A percentile compares a stretch with the other conserved stretches of the same genome.
These are phyloP conservation scores for Sprattus sprattus DNA, from an alignment of 2,113 vertebrate genomes.

Conservation along the genomic window DNA sequence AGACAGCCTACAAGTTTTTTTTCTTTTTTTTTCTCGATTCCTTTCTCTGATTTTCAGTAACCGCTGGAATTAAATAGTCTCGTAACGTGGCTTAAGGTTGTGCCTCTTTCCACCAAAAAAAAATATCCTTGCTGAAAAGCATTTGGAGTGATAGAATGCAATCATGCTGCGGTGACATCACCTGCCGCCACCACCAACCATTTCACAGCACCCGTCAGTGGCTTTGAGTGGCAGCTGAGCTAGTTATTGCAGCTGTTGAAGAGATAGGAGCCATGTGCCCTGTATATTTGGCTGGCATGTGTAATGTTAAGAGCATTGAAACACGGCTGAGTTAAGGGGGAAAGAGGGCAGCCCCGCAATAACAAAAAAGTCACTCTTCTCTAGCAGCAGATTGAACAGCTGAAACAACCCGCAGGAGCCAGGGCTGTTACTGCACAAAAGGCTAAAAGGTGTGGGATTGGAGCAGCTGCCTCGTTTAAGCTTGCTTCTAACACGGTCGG, in stretches of 20 bases:
- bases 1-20: too few relatives aligned
- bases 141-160: background rate
- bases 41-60: background rate
- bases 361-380: conserved; percentile 53
- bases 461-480: background rate
- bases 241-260: conserved; percentile 43
- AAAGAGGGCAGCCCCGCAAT: conserved; percentile 35
- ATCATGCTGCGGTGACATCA: background rate
- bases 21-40: too few relatives aligned
- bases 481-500: background rate
- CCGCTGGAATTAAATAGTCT: background rate
- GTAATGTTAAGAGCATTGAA: conserved; percentile 43
- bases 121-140: background rate
- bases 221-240: conserved; percentile 15
- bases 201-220: background rate
- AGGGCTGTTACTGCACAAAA: background rate
- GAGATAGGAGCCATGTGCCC: conserved; percentile 22
- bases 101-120: background rate
- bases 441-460: background rate
- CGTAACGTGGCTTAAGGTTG: background rate
- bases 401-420: conserved; percentile 17
- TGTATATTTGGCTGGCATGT: conserved; percentile 45
- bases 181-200: background rate
- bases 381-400: conserved; percentile 43
- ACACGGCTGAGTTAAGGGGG: conserved; percentile 42